Base-by-base conservation (phyloP, 2,888 invertebrate species). In the Morinoia aosen region DNA sequence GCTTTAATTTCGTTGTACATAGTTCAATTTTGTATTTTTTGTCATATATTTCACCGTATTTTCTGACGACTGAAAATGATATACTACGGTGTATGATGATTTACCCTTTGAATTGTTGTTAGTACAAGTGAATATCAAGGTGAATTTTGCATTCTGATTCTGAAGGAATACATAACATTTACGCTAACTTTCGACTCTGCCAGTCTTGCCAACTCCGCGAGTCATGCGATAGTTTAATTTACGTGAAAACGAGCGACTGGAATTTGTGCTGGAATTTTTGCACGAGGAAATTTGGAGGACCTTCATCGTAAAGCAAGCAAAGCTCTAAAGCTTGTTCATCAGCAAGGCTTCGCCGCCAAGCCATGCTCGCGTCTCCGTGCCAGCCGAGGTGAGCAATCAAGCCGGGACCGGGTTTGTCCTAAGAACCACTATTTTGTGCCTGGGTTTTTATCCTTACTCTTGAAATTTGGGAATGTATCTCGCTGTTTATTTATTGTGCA, bases 361-460 rank as follows among this genome's bases (percentile, higher is more conserved):
- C 40, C 39, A 90, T 90, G 90, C 90, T 90, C 8, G 90, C 90
- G 39, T 90, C 90, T 39, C 90, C 90, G 7, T 90, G 90, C 90
- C 90, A 40, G 40, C 90, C 90, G 16, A 90, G 90, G 90, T 90
- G 40, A 90, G 90, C 40, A 5, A 39, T 39, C 39, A 40, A 2
- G 61, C 19, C 61, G 61, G 48, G 48, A 48, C 48, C 48, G 48
- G 48, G 48, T 4, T 48, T 48, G 2, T 48, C 48, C 48, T 48
- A 48, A 48, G 48, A 48, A 48, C 48, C 48, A 5, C 2, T 48
- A 48, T 48, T 48, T 48, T 48, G 48, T 48, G 3, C 48, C 48
- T 48, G 48, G 48, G 5, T 48, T 48, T 48, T 48, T 48, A 5
- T 48, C 48, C 48, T 4, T 4, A 2, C 48, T 48, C 5, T 48